Evolutionary conservation across 2,888 invertebrate species (phyloP).

Genomic region (Lumbricus terrestris): DNA sequence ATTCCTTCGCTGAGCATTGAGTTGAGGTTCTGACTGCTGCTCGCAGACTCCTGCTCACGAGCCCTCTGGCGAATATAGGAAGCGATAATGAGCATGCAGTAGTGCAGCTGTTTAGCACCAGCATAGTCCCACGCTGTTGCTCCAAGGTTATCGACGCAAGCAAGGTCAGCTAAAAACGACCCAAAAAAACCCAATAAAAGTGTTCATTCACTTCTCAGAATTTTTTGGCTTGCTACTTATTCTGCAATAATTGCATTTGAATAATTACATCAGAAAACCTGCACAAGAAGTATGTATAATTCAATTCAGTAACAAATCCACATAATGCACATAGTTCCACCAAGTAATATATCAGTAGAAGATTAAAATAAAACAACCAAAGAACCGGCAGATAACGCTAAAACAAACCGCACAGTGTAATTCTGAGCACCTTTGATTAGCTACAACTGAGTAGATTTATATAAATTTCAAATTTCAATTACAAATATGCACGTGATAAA

Average conservation of each 20-base stretch:
- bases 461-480: too few species aligned
- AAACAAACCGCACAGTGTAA: too few species aligned
- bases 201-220: neutral
- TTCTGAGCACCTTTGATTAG: too few species aligned
- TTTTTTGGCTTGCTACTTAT: neutral
- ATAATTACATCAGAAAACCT: neutral
- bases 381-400: neutral
- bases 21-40: slow-evolving; percentile 5
- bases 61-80: slow-evolving; percentile 52
- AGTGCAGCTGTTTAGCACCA: slow-evolving; percentile 54
- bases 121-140: slow-evolving; percentile 59
- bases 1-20: neutral
- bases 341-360: neutral
- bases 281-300: neutral
- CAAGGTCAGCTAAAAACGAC: slow-evolving; percentile 49
- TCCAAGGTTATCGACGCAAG: slow-evolving; percentile 49
- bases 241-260: neutral
- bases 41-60: neutral
- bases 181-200: neutral
- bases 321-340: too few species aligned
- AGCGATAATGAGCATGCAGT: slow-evolving; percentile 58
- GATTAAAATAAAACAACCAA: neutral
- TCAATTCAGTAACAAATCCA: too few species aligned
- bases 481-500: neutral
- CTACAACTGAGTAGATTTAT: too few species aligned